Percentiles rank a stretch among this genome's conserved stretches.
phyloP scores from a whole-genome alignment of 2,888 invertebrate genomes.

The Morinoia aosen region DNA sequence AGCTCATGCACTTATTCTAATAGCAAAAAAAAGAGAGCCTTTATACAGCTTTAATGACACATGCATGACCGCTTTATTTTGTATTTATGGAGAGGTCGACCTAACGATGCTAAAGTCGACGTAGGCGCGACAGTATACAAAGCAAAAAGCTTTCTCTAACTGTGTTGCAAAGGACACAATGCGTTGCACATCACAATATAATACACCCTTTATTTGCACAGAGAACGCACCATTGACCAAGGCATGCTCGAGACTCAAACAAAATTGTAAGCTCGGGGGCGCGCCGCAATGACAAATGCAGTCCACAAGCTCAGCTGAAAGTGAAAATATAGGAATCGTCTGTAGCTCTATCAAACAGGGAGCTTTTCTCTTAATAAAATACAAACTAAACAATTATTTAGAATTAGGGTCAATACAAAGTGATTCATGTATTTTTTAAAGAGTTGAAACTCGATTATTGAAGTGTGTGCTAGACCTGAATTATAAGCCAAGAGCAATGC shows the following conservation, averaged over 20 bases:
- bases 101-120: background rate
- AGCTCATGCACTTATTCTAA: background rate
- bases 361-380: background rate
- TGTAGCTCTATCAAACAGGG: background rate
- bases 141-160: background rate
- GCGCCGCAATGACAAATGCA: background rate
- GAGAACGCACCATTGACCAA: background rate
- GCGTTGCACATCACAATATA: background rate
- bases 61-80: background rate
- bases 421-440: too few relatives aligned
- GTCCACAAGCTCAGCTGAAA: constrained; percentile 12
- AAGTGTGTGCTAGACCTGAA: background rate
- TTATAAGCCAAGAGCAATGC: background rate
- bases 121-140: background rate
- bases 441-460: too few relatives aligned
- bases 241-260: background rate
- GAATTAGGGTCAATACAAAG: background rate
- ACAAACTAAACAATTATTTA: background rate
- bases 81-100: background rate
- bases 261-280: background rate
- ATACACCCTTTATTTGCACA: background rate
- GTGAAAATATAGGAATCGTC: background rate
- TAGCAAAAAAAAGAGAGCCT: background rate
- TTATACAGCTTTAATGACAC: constrained; percentile 12
- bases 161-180: background rate